Evolutionary conservation across 2,888 invertebrate genomes (phyloP).

Genomic region (Schizotus pectinicornis): DNA sequence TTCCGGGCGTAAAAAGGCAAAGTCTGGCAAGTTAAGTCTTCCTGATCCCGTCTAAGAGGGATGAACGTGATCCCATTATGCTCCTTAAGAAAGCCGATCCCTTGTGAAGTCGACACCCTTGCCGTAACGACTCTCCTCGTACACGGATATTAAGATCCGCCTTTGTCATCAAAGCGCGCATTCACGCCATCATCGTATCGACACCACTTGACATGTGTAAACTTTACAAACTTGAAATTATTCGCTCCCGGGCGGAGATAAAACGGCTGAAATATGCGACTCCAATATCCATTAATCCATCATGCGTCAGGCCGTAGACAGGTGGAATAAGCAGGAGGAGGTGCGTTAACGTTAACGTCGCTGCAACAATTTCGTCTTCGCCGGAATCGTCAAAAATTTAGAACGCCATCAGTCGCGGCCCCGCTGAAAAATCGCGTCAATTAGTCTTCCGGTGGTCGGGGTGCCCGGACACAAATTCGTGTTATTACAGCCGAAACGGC

Average conservation of each 20-base stretch:
- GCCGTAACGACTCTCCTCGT: constrained; percentile 52
- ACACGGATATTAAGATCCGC: constrained; percentile 57
- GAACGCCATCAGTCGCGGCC: not conserved
- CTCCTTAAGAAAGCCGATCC: constrained; percentile 59
- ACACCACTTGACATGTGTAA: constrained; percentile 58
- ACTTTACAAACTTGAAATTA: constrained; percentile 52
- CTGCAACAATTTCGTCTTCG: not conserved
- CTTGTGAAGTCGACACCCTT: constrained; percentile 57
- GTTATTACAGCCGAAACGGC: constrained; percentile 11
- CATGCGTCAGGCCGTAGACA: constrained; percentile 64
- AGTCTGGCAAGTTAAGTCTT: constrained; percentile 53
- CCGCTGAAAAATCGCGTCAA: constrained; percentile 50
- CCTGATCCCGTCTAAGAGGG: constrained; percentile 58
- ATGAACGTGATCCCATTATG: constrained; percentile 61
- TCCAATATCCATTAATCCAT: constrained; percentile 83
- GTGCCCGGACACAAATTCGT: constrained; percentile 27
- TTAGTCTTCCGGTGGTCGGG: constrained; percentile 47
- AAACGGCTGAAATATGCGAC: constrained; percentile 65
- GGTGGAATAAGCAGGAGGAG: constrained; percentile 26
- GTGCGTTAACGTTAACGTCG: not conserved
- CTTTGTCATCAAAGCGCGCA: constrained; percentile 55
- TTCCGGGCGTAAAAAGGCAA: constrained; percentile 53
- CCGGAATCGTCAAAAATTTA: not conserved
- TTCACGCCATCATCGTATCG: constrained; percentile 50
- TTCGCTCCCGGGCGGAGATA: constrained; percentile 50